Base-by-base conservation (phyloP, 64 coral and sea anemone species). In the Actinia equina region DNA sequence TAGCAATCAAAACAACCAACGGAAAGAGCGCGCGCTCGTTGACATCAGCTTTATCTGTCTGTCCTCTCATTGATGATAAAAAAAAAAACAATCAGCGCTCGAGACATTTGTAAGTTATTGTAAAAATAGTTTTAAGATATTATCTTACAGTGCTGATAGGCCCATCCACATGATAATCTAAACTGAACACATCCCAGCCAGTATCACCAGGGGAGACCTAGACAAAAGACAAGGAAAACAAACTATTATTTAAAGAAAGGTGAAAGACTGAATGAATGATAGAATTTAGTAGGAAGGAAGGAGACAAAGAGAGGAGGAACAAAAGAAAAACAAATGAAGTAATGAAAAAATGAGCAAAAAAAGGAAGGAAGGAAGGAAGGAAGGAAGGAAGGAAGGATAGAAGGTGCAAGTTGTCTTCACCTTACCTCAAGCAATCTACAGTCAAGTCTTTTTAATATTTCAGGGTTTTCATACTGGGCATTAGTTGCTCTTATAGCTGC, bases 121-220 rank as follows among this genome's bases (percentile, higher is more conserved):
- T 54, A 12, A 12, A 54, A n/a, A 71, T 74, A 74, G 22, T n/a
- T 17, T 3, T 44, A 8, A 3, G 6, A n/a, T 51, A 27, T 16
- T 11, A 59, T 92, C 96, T 92, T 71, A 98, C 96, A 26, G 96
- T 98, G 42, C 96, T 94, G 16, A 98, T 98, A 20, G 96, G 96
- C 17, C 96, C 96, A 85, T 94, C 96, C 74, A 98, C 96, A 71
- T 98, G 93, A 43, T 98, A 98, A 94, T 94, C 93, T 77, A 98
- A 80, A 82, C 96, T 98, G 61, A 98, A 98, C 25, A 98, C 96
- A 88, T 98, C 96, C 96, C 96, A 98, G 16, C 96, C 96, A 86
- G 92, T 92, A 63, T 98, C 96, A 55, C 96, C 96, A 63, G 89
- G 89, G 11, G 96, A 98, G 10, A 98, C 96, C 96, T 98, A 52